Percentiles rank a stretch among this genome's conserved stretches.
phyloP scores from a whole-genome alignment of 2,888 invertebrate genomes.

The Diaphora mendica region DNA sequence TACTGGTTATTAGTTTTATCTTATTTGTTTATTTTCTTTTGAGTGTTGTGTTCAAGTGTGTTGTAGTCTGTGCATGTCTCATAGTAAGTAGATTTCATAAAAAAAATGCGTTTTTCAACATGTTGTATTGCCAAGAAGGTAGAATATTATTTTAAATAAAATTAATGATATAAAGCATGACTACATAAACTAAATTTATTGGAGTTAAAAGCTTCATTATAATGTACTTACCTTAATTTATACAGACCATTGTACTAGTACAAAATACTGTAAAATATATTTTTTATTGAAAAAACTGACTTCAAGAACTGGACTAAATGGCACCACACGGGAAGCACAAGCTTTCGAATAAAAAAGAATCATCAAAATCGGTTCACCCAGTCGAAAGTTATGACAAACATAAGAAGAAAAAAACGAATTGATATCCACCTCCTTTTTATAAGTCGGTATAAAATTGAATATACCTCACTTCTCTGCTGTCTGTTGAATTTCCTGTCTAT shows the following conservation, averaged over 20 bases:
- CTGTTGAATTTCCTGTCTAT: slow-evolving; percentile 41
- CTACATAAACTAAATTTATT: background rate
- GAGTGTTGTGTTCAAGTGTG: background rate
- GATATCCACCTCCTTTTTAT: too few species aligned
- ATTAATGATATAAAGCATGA: background rate
- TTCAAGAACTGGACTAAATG: too few species aligned
- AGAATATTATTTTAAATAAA: background rate
- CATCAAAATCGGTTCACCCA: too few species aligned
- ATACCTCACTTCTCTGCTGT: slow-evolving; percentile 23
- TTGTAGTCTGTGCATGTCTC: background rate
- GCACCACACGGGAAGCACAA: too few species aligned
- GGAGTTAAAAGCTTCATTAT: background rate
- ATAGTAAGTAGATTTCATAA: background rate
- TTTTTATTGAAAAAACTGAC: background rate
- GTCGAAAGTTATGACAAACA: too few species aligned
- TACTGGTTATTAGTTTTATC: slow-evolving; percentile 3
- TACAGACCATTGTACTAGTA: background rate
- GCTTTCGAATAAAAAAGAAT: too few species aligned
- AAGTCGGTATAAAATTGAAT: slow-evolving; percentile 14
- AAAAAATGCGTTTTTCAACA: background rate
- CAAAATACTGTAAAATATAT: too few species aligned
- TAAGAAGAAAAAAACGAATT: too few species aligned
- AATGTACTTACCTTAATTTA: background rate
- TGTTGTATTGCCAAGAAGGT: background rate
- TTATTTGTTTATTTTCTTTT: slow-evolving; percentile 12